phyloP scores from a whole-genome alignment of 2,888 invertebrate species.

The Tenthredo notha region DNA sequence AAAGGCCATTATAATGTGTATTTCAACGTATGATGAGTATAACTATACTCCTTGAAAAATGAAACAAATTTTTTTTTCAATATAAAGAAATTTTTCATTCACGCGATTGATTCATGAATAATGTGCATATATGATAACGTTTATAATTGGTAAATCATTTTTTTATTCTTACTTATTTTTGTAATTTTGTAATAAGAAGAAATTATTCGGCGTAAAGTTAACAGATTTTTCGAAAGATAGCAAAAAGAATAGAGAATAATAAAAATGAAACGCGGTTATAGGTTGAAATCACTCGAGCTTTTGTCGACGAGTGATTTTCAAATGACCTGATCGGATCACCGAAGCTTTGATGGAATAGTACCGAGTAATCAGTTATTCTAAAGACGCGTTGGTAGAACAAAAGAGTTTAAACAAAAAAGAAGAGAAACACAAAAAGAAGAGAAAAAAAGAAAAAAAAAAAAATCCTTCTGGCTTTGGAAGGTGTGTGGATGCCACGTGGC shows the following conservation, averaged over 20 bases:
- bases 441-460: not conserved
- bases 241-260: not conserved
- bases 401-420: not conserved
- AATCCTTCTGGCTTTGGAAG: slow-evolving; percentile 8
- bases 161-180: not conserved
- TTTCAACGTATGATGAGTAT: not conserved
- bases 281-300: not conserved
- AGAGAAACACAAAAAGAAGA: not conserved
- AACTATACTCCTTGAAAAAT: not conserved
- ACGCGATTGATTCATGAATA: not conserved
- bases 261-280: not conserved
- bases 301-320: not conserved
- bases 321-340: not conserved
- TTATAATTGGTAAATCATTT: not conserved
- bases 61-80: not conserved
- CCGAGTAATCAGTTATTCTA: slow-evolving; percentile 39
- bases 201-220: not conserved
- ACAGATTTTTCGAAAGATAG: not conserved
- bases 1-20: not conserved
- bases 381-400: slow-evolving; percentile 24
- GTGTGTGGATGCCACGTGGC: slow-evolving; percentile 16
- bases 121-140: not conserved
- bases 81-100: not conserved
- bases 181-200: too few species aligned
- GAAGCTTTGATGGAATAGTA: slow-evolving; percentile 34